phyloP scores from a whole-genome alignment of 2,888 invertebrate species.

The Cryptocheilus praepositus region DNA sequence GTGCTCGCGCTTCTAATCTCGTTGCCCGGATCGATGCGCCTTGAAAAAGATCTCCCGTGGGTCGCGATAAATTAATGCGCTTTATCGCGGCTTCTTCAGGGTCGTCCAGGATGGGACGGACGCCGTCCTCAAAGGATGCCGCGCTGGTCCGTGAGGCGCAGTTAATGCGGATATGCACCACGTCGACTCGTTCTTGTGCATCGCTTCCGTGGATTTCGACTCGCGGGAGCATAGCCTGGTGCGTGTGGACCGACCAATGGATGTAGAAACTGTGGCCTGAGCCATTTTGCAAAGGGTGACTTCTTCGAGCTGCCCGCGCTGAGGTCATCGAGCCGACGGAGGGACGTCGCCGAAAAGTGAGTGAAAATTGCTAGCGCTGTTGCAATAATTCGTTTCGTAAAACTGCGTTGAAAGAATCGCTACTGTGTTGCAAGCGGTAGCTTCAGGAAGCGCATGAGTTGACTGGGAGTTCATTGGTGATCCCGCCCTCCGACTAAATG shows the following conservation, averaged over 20 bases:
- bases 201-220: conserved; percentile 42
- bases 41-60: conserved; percentile 54
- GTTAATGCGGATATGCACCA: conserved; percentile 48
- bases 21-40: conserved; percentile 59
- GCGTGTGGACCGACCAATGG: not conserved
- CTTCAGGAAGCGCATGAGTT: too few species aligned
- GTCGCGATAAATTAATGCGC: conserved; percentile 67
- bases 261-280: not conserved
- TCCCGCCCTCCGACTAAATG: too few species aligned
- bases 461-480: too few species aligned
- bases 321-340: too few species aligned
- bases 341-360: too few species aligned
- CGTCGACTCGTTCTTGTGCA: conserved; percentile 10
- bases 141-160: conserved; percentile 39
- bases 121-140: conserved; percentile 62
- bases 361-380: too few species aligned
- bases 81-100: conserved; percentile 66
- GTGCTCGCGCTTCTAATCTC: conserved; percentile 54
- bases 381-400: too few species aligned
- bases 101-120: conserved; percentile 42
- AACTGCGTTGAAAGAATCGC: too few species aligned
- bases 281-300: conserved; percentile 6
- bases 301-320: not conserved
- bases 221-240: not conserved
- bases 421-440: too few species aligned